Evolutionary conservation across 2,888 invertebrate species (phyloP), one percentile per base, ranked within the genome.

Genomic region (Drosophila barbarae): DNA sequence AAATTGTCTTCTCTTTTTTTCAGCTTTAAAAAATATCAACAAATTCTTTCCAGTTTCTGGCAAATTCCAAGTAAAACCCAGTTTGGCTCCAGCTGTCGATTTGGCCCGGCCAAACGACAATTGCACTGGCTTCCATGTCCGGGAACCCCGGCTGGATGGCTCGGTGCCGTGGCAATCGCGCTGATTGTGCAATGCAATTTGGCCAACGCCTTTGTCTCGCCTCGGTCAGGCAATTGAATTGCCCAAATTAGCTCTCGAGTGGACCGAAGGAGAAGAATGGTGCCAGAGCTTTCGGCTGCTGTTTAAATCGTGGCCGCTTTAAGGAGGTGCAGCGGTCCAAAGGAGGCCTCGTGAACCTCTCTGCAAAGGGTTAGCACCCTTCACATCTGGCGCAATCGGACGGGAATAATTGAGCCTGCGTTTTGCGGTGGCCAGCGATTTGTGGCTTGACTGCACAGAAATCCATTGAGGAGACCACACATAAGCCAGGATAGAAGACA

Each of bases 181-280:
- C 72, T 77, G 84, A 77, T 77, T 83, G 84, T 60, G 55, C 64
- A 66, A 69, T 74, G 74, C 77, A 77, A 77, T 80, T 74, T 74
- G 68, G 66, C 64, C 58, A 49, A 42, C 44, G 72, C 72, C 64
- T 72, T 83, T 77, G 84, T 77, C 75, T 72, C 56, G 72, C 66
- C 70, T 47, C 36, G 47, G 58, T 28, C 68, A 30, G 59, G 64
- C 84, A 72, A 83, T 80, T 72, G 70, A 83, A 72, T 67, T 74
- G 57, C 36, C 42, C 54, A 63, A 83, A 77, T 77, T 77, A 79
- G 47, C 57, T 52, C 58, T 47, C 50, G 41, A 30, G 34, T 39
- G 47, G 15, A 23, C 38, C 47, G 34, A 52, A 46, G 23, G 34
- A 64, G 32, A 21, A 34, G 32, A 52, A 46, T 12, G 26, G 26